Conservation (phyloP, 2,888 invertebrate species). For the Leptinotarsa haldemani region DNA sequence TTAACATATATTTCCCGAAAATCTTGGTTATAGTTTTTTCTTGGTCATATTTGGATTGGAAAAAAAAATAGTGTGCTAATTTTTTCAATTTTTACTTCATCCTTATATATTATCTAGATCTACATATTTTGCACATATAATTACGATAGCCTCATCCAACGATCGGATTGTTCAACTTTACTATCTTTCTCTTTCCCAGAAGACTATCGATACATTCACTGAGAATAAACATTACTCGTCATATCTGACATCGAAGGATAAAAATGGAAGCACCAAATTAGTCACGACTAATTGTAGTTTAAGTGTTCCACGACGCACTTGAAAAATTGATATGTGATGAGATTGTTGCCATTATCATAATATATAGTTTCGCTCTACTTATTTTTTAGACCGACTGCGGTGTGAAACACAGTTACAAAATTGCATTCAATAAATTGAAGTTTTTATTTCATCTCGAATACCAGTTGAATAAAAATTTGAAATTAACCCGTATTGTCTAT, state of each 20-base stretch:
- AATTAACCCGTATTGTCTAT: too few species aligned
- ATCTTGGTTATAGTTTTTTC: too few species aligned
- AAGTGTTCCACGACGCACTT: constrained; percentile 9
- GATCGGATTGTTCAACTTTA: not conserved
- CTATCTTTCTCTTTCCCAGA: not conserved
- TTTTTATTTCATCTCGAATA: too few species aligned
- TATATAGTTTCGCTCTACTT: constrained; percentile 4
- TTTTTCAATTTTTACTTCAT: too few species aligned
- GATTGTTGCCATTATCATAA: not conserved
- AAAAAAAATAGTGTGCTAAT: too few species aligned
- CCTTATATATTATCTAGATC: too few species aligned
- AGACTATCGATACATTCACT: constrained; percentile 12
- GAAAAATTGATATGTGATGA: constrained; percentile 5
- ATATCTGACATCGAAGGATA: constrained; percentile 10
- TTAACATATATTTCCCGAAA: too few species aligned
- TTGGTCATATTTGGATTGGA: too few species aligned
- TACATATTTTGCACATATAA: too few species aligned
- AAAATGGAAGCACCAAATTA: constrained; percentile 19
- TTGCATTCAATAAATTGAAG: too few species aligned
- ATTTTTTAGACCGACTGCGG: not conserved
- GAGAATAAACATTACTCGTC: constrained; percentile 8
- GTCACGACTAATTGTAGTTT: constrained; percentile 24
- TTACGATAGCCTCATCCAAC: not conserved
- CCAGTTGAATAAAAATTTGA: too few species aligned
- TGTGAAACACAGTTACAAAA: too few species aligned